These are phyloP conservation scores for Anguilla marmorata DNA, from an alignment of 2,797 vertebrate species.

Conservation along the genomic window DNA sequence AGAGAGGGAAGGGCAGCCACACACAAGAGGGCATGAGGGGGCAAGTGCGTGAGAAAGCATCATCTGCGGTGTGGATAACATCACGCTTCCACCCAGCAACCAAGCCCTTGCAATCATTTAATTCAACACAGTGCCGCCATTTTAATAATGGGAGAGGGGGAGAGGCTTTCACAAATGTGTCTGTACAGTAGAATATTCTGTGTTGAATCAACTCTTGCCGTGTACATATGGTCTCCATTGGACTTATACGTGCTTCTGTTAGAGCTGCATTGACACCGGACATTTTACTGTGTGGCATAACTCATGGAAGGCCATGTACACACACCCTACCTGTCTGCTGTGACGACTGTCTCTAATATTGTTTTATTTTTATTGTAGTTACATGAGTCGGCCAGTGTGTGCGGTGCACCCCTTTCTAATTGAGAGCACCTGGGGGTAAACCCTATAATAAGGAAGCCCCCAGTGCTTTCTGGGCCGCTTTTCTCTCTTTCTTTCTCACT, in stretches of 20 bases:
- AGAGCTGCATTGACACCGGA: no score
- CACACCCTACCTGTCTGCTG: background rate
- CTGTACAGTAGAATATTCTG: background rate
- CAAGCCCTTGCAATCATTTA: background rate
- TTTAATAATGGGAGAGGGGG: background rate
- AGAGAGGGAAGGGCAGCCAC: constrained; percentile 8
- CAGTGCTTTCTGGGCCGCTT: no score
- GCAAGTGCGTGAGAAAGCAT: constrained; percentile 3
- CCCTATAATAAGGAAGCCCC: no score
- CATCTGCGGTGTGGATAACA: background rate
- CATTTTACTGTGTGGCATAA: background rate
- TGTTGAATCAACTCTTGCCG: background rate
- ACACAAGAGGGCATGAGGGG: constrained; percentile 33
- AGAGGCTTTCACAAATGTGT: background rate
- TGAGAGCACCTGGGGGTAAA: no score
- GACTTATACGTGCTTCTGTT: no score
- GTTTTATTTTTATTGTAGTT: no score
- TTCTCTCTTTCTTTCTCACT: no score
- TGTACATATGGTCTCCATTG: background rate
- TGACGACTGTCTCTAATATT: no score
- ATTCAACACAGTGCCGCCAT: background rate
- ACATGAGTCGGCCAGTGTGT: no score
- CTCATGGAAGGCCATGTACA: background rate
- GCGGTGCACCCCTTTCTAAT: no score
- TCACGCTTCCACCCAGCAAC: background rate